A percentile compares a stretch with the other conserved stretches of the same genome.
Conservation (phyloP, 2,888 invertebrate genomes). For the Nebria salina region DNA sequence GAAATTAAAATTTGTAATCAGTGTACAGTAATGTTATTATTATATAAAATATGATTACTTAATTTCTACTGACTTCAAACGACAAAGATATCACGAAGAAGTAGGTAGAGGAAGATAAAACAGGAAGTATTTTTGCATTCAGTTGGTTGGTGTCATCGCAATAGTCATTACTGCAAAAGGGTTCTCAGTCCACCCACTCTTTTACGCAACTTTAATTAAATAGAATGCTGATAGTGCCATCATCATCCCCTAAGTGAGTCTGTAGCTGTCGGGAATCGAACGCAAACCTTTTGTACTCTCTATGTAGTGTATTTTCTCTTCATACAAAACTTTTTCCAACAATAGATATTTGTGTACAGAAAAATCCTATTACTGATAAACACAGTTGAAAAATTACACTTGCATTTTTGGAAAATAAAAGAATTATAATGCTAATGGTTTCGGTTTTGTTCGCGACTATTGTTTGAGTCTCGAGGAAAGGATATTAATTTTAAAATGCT, state of each 20-base stretch:
- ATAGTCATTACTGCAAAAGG: slow-evolving; percentile 35
- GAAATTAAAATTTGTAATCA: neutral
- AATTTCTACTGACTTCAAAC: neutral
- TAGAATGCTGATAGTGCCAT: slow-evolving; percentile 35
- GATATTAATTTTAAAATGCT: neutral
- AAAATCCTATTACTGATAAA: neutral
- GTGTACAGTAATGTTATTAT: neutral
- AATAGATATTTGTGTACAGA: neutral
- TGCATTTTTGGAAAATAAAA: neutral
- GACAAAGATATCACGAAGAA: neutral
- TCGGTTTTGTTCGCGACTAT: neutral
- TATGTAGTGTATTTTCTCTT: neutral
- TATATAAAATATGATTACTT: neutral
- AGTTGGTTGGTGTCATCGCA: neutral
- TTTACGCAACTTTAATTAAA: slow-evolving; percentile 44
- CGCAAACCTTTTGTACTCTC: neutral
- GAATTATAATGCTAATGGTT: neutral
- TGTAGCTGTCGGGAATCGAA: neutral
- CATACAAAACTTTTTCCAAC: neutral
- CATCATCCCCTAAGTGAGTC: neutral
- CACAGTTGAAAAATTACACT: slow-evolving; percentile 1
- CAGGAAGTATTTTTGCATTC: neutral
- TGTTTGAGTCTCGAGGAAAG: neutral
- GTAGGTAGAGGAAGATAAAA: neutral
- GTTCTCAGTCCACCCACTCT: slow-evolving; percentile 26